Evolutionary conservation across 2,888 invertebrate genomes (phyloP).

Genomic region (Coronaproctus castanopsis): DNA sequence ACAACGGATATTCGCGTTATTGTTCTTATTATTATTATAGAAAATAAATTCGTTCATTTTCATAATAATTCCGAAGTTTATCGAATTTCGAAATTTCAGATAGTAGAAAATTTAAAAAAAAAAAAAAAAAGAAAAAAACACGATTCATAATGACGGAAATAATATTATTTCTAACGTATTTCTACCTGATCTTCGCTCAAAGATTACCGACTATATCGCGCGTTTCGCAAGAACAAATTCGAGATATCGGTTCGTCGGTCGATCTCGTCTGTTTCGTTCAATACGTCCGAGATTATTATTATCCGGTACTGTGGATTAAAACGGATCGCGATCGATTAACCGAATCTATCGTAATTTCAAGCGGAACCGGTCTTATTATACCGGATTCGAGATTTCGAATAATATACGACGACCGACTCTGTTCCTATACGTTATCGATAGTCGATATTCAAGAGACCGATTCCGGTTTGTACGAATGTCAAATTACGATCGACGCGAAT

Average conservation of each 20-base stretch:
- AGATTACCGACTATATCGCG: conserved; percentile 75
- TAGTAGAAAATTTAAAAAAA: no score
- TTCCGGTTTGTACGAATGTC: conserved; percentile 70
- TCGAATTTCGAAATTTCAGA: no score
- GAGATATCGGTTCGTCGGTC: conserved; percentile 73
- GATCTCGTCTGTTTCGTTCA: conserved; percentile 76
- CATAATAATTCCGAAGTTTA: no score
- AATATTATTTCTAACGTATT: no score
- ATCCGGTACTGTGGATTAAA: conserved; percentile 61
- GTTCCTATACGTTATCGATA: conserved; percentile 41
- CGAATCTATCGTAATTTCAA: conserved; percentile 58
- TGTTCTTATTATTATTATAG: no score
- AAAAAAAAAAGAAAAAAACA: no score
- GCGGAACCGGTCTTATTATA: conserved; percentile 59
- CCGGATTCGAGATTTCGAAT: conserved; percentile 67
- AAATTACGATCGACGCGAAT: conserved; percentile 35
- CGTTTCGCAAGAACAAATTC: conserved; percentile 76
- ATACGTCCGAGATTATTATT: conserved; percentile 63
- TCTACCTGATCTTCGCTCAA: no score
- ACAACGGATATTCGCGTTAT: no score
- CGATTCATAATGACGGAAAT: no score
- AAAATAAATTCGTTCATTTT: no score
- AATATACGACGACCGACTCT: conserved; percentile 56
- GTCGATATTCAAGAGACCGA: conserved; percentile 88
- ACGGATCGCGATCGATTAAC: conserved; percentile 35